Evolutionary conservation across 2,113 vertebrate species (phyloP).

Genomic region (Athene noctua): DNA sequence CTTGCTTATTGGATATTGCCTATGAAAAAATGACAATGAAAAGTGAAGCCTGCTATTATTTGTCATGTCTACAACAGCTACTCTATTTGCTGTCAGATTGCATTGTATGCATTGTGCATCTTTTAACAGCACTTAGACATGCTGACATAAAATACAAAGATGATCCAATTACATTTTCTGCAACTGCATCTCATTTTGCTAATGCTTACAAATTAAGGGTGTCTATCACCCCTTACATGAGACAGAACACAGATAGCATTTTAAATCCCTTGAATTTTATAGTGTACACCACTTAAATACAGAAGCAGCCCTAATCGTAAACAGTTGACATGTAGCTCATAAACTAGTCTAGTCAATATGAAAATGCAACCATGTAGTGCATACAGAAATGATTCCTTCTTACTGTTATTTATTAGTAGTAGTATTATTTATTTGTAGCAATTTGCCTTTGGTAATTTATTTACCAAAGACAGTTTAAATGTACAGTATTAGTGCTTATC

Average conservation of each 20-base stretch:
- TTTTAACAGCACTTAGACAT: constrained; percentile 41
- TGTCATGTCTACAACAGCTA: constrained; percentile 22
- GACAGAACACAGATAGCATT: constrained; percentile 22
- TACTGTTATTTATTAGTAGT: not conserved
- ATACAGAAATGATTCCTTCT: not conserved
- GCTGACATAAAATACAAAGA: constrained; percentile 64
- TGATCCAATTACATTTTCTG: constrained; percentile 65
- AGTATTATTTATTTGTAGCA: not conserved
- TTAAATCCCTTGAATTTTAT: constrained; percentile 44
- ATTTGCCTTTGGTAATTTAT: not conserved
- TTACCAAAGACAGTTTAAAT: not conserved
- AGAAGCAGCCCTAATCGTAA: constrained; percentile 26
- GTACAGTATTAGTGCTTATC: not conserved
- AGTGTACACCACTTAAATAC: not conserved
- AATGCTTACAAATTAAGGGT: constrained; percentile 71
- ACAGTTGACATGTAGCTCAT: constrained; percentile 8
- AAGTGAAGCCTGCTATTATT: constrained; percentile 51
- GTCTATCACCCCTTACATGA: constrained; percentile 44
- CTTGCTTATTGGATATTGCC: constrained; percentile 17
- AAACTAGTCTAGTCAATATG: constrained; percentile 46
- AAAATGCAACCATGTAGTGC: constrained; percentile 22
- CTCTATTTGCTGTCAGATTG: constrained; percentile 22
- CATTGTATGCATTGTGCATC: not conserved
- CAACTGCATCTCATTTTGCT: constrained; percentile 68
- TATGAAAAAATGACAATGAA: constrained; percentile 29